Base-by-base conservation (phyloP, 2,888 invertebrate genomes). In the Acleris sparsana region DNA sequence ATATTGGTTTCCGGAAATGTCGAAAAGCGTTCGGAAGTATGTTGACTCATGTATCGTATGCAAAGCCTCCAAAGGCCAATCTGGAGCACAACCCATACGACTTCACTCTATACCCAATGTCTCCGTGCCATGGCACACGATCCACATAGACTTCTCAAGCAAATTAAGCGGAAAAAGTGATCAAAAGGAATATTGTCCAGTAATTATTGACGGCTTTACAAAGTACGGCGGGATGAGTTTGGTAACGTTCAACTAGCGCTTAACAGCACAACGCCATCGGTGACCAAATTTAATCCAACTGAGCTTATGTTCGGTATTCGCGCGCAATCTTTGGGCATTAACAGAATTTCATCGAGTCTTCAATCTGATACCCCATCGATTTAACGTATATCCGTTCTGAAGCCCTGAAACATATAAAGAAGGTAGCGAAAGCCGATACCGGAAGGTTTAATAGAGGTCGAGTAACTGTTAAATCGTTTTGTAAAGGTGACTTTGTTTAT, bases 1-100 rank as follows among this genome's bases (percentile, higher is more conserved):
- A 6, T 73, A 71, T 22, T 73, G 71, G 70, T 73, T 74, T 48
- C 70, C 68, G 1, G 43, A 70, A 20, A 74, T 74, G 72, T 56
- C 69, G 0, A 71, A 72, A 25, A 64, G 57, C 51, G 73, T 74
- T 11, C 44, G 63, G 2, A 69, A 70, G 53, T 73, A 70, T 46
- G 58, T 74, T 6, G 63, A 71, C 5, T 67, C 63, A n/a, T 74
- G 73, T 48, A 68, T 71, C 5, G 49, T 69, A 4, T 70, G 71
- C 29, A 70, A 70, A 51, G 61, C 68, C 2, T 70, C 68, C 9
- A 55, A 58, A 53, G 63, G 53, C 9, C 58, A 67, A 33, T 66
- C 67, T 52, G 69, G 71, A 39, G 64, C 69, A 43, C 72, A 71
- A 68, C 33, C 43, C 44, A 2, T 66, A 17, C 3, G 22, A 46